Conservation (phyloP, 2,888 invertebrate species). For the Cerastoderma edule region DNA sequence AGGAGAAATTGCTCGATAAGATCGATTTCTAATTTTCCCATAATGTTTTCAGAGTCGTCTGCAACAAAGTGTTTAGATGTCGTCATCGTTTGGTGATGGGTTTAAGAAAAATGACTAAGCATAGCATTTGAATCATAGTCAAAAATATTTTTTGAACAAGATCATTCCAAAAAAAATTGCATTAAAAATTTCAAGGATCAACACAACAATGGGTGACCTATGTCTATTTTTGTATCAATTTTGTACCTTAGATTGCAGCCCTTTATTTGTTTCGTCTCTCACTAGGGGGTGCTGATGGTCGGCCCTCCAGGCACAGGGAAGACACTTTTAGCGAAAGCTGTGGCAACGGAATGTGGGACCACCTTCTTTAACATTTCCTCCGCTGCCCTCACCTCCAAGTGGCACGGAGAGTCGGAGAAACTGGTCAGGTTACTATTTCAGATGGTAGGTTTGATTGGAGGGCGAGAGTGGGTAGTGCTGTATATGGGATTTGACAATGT, state of each 20-base stretch:
- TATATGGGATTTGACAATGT: too few relatives aligned
- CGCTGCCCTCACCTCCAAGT: constrained; percentile 98
- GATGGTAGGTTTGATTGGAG: constrained; percentile 88
- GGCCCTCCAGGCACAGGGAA: constrained; percentile 86
- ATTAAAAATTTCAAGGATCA: background rate
- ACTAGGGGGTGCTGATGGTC: constrained; percentile 84
- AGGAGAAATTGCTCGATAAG: too few relatives aligned
- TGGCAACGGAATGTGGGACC: constrained; percentile 85
- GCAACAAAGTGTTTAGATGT: too few relatives aligned
- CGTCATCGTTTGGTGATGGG: background rate
- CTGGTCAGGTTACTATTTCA: constrained; percentile 97
- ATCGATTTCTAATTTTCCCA: too few relatives aligned
- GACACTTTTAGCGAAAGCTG: constrained; percentile 85
- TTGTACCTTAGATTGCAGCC: constrained; percentile 8
- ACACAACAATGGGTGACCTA: background rate
- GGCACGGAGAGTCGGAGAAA: constrained; percentile 99
- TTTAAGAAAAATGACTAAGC: background rate
- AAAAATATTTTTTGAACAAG: background rate
- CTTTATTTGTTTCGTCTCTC: constrained; percentile 69
- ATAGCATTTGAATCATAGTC: background rate
- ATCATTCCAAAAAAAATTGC: too few relatives aligned
- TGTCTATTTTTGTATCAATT: background rate
- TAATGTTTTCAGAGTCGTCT: too few relatives aligned
- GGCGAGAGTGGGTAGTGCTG: too few relatives aligned
- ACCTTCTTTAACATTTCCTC: constrained; percentile 93